Evolutionary conservation across 2,888 invertebrate genomes (phyloP), one percentile per base, ranked within the genome.

Genomic region (Mythimna ferrago): DNA sequence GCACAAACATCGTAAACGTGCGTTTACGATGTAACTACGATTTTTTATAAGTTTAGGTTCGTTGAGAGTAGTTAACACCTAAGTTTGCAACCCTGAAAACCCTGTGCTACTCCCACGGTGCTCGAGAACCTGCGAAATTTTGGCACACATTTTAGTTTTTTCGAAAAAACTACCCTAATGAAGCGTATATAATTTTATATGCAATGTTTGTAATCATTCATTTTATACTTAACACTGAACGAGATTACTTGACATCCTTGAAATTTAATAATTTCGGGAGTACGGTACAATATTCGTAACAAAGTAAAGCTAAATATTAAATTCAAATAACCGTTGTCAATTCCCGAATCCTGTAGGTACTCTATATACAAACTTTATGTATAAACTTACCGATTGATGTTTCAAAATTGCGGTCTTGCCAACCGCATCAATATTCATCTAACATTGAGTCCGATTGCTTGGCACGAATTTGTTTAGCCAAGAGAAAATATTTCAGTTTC

Each of bases 321-420:
- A 26, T 14, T 60, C 60, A 21, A 41, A 41, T 6, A 16, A 14
- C 14, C 21, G 38, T 7, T 41, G 65, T 58, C 51, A 35, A 35
- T 75, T 51, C 16, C 6, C 9, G 9, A 64, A 21, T 6, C 32
- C 9, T 61, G 16, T 16, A 19, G 14, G 14, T 44, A 53, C 16
- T 6, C 14, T 38, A 38, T 38, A 38, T 41, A 44, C 10, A 1
- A 57, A 51, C 6, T 19, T 26, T 56, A 14, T 35, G n/a, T 57
- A 35, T 26, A 57, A 56, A 58, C n/a, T 35, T 19, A 38, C 70
- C 41, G 35, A 58, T 77, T 77, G 70, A 63, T 26, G 70, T 77
- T 63, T 21, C 44, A 48, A 70, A 76, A 77, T 77, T 69, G 70
- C 78, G 63, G 63, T 77, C 10, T 76, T 63, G 75, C 77, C 62